Percentiles rank a stretch among this genome's conserved stretches.
Conservation (phyloP, 2,113 vertebrate genomes). For the Nothobranchius kuhntae region DNA sequence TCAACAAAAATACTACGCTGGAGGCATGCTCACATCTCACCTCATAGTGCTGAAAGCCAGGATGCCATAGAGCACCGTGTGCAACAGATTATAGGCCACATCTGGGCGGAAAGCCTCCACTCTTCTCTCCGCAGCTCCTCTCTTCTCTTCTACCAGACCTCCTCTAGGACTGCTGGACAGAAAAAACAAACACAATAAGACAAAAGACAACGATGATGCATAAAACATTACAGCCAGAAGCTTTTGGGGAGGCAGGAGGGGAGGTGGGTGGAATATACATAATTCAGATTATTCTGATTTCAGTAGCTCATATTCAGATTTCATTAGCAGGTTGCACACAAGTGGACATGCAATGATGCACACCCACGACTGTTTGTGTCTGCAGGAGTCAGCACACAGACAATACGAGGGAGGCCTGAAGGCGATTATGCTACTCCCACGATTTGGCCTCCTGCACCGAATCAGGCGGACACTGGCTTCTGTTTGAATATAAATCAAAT, state of each 20-base stretch:
- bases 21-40: conserved; percentile 66
- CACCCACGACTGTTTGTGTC: conserved; percentile 34
- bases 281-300: conserved; percentile 51
- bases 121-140: conserved; percentile 46
- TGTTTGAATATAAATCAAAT: conserved; percentile 65
- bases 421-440: conserved; percentile 43
- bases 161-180: conserved; percentile 49
- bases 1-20: background rate
- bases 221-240: conserved; percentile 48
- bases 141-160: conserved; percentile 47
- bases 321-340: conserved; percentile 47
- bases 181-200: conserved; percentile 47
- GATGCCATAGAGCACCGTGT: conserved; percentile 88
- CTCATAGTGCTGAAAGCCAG: conserved; percentile 97
- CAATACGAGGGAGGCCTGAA: conserved; percentile 26
- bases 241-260: conserved; percentile 30
- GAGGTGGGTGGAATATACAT: conserved; percentile 58
- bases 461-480: conserved; percentile 37
- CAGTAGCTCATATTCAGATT: conserved; percentile 42
- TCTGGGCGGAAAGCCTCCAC: conserved; percentile 80
- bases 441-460: conserved; percentile 32
- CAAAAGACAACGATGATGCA: conserved; percentile 48
- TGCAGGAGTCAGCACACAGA: conserved; percentile 28
- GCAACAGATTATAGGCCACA: conserved; percentile 89
- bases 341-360: conserved; percentile 30